Evolutionary conservation across 2,888 invertebrate species (phyloP).

Genomic region (Strigamia maritima): DNA sequence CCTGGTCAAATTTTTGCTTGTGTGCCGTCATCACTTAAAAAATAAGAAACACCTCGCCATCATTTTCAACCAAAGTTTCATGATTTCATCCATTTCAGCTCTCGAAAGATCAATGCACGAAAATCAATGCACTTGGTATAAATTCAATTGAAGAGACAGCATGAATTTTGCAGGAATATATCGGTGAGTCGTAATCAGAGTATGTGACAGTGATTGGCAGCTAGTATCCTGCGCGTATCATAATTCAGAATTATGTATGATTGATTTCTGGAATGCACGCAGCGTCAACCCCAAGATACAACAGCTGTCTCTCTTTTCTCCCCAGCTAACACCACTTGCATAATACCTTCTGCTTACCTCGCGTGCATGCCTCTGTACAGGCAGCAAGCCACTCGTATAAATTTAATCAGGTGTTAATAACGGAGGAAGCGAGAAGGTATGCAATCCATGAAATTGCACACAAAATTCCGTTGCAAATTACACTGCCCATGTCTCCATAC

Average conservation of each 20-base stretch:
- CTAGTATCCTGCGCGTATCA: slow-evolving; percentile 10
- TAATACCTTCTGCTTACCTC: background rate
- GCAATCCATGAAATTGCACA: background rate
- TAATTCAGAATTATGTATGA: slow-evolving; percentile 10
- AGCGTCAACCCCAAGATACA: slow-evolving; percentile 9
- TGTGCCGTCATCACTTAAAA: background rate
- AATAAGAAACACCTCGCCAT: background rate
- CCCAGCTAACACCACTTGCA: slow-evolving; percentile 2
- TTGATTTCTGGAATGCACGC: slow-evolving; percentile 27
- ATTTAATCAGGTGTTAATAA: slow-evolving; percentile 28
- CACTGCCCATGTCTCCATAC: slow-evolving; percentile 9
- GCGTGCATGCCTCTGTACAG: slow-evolving; percentile 2
- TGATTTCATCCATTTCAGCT: background rate
- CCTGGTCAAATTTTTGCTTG: background rate
- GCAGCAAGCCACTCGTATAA: slow-evolving; percentile 14
- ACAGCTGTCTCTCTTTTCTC: slow-evolving; percentile 31
- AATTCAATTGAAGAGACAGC: slow-evolving; percentile 5
- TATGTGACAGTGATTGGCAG: slow-evolving; percentile 5
- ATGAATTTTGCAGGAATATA: background rate
- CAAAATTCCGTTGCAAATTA: slow-evolving; percentile 18
- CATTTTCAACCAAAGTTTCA: slow-evolving; percentile 6
- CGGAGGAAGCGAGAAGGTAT: slow-evolving; percentile 27
- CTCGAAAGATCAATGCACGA: background rate
- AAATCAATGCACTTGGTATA: slow-evolving; percentile 15
- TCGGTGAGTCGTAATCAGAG: slow-evolving; percentile 6